These are phyloP conservation scores for Glareola pratincola DNA, from an alignment of 2,113 vertebrate species.

Conservation along the genomic window DNA sequence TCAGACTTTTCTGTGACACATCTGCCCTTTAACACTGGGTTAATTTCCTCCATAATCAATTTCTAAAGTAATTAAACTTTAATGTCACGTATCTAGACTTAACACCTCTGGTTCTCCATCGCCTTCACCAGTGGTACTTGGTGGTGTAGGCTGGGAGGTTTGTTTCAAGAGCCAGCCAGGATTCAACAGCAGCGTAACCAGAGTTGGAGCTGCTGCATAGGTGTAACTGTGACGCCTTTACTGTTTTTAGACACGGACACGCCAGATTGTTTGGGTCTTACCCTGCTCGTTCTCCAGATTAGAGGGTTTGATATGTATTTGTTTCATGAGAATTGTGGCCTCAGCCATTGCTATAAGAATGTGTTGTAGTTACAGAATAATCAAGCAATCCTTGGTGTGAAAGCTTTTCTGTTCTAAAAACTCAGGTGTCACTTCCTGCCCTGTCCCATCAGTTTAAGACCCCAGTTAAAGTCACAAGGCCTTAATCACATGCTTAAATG, in stretches of 20 bases:
- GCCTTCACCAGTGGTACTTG: background rate
- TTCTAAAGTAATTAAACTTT: constrained; percentile 22
- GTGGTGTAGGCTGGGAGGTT: background rate
- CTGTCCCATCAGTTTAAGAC: background rate
- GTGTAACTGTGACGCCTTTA: background rate
- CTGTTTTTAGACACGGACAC: background rate
- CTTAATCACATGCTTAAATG: constrained; percentile 36
- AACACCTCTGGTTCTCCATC: background rate
- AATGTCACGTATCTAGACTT: background rate
- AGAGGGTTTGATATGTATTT: background rate
- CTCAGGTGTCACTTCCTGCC: background rate
- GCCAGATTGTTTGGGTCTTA: background rate
- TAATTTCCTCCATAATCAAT: constrained; percentile 5
- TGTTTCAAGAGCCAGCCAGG: background rate
- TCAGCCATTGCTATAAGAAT: background rate
- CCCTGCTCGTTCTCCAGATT: background rate
- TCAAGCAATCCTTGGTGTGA: background rate
- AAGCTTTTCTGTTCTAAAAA: background rate
- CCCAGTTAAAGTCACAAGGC: constrained; percentile 32
- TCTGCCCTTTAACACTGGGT: background rate
- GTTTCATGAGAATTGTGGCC: background rate
- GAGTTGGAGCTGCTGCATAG: background rate
- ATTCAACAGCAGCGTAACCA: background rate
- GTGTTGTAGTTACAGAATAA: background rate
- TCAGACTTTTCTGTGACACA: background rate